A percentile compares a stretch with the other conserved stretches of the same genome.
These are phyloP conservation scores for Platerodrilus igneus DNA, from an alignment of 2,888 invertebrate species.

Conservation along the genomic window DNA sequence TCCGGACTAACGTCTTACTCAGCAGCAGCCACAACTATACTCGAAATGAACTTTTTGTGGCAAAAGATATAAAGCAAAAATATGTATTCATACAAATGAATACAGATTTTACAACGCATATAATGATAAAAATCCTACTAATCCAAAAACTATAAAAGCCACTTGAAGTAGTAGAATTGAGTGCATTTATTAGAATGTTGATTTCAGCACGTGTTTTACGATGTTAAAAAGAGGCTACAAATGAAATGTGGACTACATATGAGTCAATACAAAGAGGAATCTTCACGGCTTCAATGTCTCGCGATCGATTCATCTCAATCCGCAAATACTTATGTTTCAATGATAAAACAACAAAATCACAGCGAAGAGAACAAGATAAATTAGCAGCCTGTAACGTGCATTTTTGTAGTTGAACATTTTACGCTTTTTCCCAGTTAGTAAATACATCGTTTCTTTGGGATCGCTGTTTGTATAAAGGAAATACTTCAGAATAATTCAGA, in stretches of 20 bases:
- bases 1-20: no score
- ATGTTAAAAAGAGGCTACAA: constrained; percentile 8
- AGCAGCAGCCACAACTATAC: no score
- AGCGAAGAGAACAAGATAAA: constrained; percentile 7
- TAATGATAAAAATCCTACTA: no score
- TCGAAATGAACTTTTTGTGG: no score
- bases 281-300: constrained; percentile 10
- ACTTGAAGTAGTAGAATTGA: constrained; percentile 1
- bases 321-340: constrained; percentile 10
- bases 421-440: no score
- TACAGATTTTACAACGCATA: no score
- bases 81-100: no score
- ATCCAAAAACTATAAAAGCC: not conserved
- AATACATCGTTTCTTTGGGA: no score
- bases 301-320: constrained; percentile 7
- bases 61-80: no score
- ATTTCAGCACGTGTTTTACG: constrained; percentile 4
- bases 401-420: no score
- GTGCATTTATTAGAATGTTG: constrained; percentile 6
- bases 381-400: constrained; percentile 5
- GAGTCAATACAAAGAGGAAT: constrained; percentile 7
- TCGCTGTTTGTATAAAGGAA: no score
- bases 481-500: no score
- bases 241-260: constrained; percentile 12
- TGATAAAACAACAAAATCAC: constrained; percentile 6